Base-by-base conservation (phyloP, 2,888 invertebrate genomes). In the Orchesellides sinensis region DNA sequence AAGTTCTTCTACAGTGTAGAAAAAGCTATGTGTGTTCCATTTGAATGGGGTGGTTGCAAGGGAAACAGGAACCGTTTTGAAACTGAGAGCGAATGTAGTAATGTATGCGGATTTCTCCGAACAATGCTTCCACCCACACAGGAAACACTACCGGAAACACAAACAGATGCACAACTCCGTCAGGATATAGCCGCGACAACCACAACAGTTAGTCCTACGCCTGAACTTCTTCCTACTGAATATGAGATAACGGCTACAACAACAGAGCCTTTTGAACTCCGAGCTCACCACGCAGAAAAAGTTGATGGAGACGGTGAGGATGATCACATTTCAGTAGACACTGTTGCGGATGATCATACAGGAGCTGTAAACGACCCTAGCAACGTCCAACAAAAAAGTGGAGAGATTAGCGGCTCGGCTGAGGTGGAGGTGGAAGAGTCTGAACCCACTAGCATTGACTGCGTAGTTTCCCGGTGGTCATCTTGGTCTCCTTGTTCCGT, bases 401-500 rank as follows among this genome's bases (percentile, higher is more conserved):
- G n/a, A n/a, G n/a, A n/a, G n/a, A n/a, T n/a, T n/a, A n/a, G n/a
- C n/a, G n/a, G n/a, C n/a, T n/a, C n/a, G n/a, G n/a, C n/a, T n/a
- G n/a, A n/a, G n/a, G n/a, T 32, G 32, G 32, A 32, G 5, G 5
- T 10, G 32, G 32, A 32, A 32, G 10, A 10, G 6, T 32, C 10
- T 19, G 69, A 79, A 8, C 54, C 52, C 14, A 29, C 35, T 21
- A 61, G 49, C 47, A 2, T 25, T 2, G 75, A 80, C 27, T 92
- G 93, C 59, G 95, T 95, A 78, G 94, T 96, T 14, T 95, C 95
- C 0, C 93, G 93, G 72, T 98, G 98, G 98, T 94, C 95, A 78
- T 94, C 95, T 87, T 98, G 97, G 97, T 96, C 96, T 75, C 95
- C 96, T 0, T 98, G 98, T 91, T 95, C 96, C 66, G 95, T 94